phyloP scores from a whole-genome alignment of 2,888 invertebrate species.

The Crocallis elinguaria region DNA sequence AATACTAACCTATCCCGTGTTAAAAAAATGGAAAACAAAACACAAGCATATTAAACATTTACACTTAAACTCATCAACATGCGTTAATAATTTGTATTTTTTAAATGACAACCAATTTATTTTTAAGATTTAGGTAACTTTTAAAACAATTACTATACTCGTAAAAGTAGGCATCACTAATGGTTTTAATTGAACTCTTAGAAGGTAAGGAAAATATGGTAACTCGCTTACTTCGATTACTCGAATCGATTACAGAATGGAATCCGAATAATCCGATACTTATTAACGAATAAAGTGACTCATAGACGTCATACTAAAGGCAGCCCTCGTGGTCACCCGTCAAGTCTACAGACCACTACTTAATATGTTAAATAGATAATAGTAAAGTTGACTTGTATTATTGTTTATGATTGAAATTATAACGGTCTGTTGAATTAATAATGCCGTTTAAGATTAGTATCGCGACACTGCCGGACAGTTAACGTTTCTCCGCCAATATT shows the following conservation, averaged over 20 bases:
- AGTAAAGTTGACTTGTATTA: conserved; percentile 53
- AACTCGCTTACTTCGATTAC: too few species aligned
- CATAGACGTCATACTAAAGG: neutral
- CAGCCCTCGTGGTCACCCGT: neutral
- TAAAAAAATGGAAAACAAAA: too few species aligned
- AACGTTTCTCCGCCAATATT: conserved; percentile 32
- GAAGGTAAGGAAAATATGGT: too few species aligned
- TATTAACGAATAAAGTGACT: conserved; percentile 25
- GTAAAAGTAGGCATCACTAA: neutral
- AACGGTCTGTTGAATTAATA: conserved; percentile 53
- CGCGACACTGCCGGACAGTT: conserved; percentile 43
- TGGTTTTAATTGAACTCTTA: neutral
- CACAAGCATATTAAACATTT: too few species aligned
- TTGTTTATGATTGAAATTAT: conserved; percentile 58
- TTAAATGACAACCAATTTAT: too few species aligned
- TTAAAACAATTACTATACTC: too few species aligned
- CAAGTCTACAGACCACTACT: conserved; percentile 2
- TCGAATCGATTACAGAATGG: neutral
- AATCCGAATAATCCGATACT: conserved; percentile 4
- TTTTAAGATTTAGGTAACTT: too few species aligned
- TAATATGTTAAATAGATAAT: conserved; percentile 21
- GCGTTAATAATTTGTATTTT: too few species aligned
- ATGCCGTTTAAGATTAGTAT: conserved; percentile 53
- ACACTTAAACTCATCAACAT: too few species aligned
- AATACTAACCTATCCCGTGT: too few species aligned